Conservation (phyloP, 2,888 invertebrate species). For the Geophilus truncorum region DNA sequence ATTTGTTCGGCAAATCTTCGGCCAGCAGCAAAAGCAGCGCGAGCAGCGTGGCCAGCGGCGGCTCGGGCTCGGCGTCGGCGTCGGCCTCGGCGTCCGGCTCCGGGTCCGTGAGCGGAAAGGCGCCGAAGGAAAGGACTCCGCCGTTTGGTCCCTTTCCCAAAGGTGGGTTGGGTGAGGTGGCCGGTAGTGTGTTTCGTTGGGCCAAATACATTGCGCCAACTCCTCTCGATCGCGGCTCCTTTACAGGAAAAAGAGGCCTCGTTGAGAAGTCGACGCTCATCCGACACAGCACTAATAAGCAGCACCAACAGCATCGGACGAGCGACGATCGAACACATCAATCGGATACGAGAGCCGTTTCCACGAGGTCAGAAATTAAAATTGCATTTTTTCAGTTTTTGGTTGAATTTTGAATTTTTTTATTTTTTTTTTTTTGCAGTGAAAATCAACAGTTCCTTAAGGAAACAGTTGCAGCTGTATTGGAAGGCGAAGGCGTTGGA, state of each 20-base stretch:
- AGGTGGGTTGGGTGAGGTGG: slow-evolving; percentile 50
- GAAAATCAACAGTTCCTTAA: slow-evolving; percentile 93
- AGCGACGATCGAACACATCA: neutral
- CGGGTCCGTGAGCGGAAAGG: neutral
- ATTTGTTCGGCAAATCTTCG: slow-evolving; percentile 70
- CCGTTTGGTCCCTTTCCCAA: slow-evolving; percentile 71
- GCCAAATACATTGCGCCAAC: neutral
- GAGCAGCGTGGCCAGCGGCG: slow-evolving; percentile 35
- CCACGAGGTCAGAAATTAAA: slow-evolving; percentile 36
- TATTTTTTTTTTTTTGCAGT: slow-evolving; percentile 41
- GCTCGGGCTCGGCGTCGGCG: too few species aligned
- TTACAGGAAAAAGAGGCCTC: slow-evolving; percentile 61
- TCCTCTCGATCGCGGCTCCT: neutral
- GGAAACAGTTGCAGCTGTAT: slow-evolving; percentile 77
- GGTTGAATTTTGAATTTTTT: neutral
- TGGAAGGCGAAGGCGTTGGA: slow-evolving; percentile 90
- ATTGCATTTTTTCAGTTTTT: neutral
- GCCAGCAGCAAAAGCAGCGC: slow-evolving; percentile 36
- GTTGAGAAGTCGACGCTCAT: slow-evolving; percentile 87
- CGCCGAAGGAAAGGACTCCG: slow-evolving; percentile 41
- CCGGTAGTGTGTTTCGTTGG: slow-evolving; percentile 14
- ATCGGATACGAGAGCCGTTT: slow-evolving; percentile 39
- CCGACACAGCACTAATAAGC: slow-evolving; percentile 63
- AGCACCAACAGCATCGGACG: slow-evolving; percentile 7
- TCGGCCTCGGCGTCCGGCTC: too few species aligned